These are phyloP conservation scores for Erebia aethiops DNA, from an alignment of 2,888 invertebrate species.

Conservation along the genomic window DNA sequence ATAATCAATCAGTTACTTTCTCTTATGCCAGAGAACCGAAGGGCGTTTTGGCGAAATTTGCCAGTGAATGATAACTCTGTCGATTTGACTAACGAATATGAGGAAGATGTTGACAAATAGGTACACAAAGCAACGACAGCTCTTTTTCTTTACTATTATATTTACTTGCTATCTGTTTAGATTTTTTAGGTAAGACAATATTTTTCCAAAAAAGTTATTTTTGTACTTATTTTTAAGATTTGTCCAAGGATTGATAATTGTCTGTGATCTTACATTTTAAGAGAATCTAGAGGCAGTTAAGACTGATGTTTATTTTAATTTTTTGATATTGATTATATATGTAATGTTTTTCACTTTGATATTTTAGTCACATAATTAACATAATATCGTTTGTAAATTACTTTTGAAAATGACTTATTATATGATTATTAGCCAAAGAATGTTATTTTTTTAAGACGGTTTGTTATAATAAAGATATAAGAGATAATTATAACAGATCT, in stretches of 20 bases:
- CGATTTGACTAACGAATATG: conserved; percentile 24
- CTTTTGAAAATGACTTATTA: conserved; percentile 1
- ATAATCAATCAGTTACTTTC: conserved; percentile 29
- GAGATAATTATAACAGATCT: conserved; percentile 5
- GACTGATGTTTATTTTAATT: conserved; percentile 6
- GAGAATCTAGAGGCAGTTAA: conserved; percentile 8
- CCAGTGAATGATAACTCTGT: conserved; percentile 28
- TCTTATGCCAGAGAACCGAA: conserved; percentile 32
- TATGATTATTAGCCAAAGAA: conserved; percentile 9
- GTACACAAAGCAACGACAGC: conserved; percentile 8
- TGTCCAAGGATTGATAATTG: conserved; percentile 9
- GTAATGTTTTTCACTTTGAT: conserved; percentile 4
- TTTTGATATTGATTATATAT: conserved; percentile 10
- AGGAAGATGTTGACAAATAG: conserved; percentile 15
- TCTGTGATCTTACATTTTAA: conserved; percentile 8
- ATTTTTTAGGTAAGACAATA: conserved; percentile 9
- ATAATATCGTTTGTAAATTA: conserved; percentile 7
- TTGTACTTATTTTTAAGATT: conserved; percentile 8
- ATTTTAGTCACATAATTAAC: conserved; percentile 8
- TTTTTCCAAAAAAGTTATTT: conserved; percentile 5
- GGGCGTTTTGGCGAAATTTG: conserved; percentile 30
- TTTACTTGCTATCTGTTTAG: neutral
- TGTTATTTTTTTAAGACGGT: conserved; percentile 10
- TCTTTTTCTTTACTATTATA: neutral
- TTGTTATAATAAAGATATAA: conserved; percentile 8